Evolutionary conservation across 1,140 invertebrate genomes (phyloP).

Genomic region (Diorhabda carinulata): DNA sequence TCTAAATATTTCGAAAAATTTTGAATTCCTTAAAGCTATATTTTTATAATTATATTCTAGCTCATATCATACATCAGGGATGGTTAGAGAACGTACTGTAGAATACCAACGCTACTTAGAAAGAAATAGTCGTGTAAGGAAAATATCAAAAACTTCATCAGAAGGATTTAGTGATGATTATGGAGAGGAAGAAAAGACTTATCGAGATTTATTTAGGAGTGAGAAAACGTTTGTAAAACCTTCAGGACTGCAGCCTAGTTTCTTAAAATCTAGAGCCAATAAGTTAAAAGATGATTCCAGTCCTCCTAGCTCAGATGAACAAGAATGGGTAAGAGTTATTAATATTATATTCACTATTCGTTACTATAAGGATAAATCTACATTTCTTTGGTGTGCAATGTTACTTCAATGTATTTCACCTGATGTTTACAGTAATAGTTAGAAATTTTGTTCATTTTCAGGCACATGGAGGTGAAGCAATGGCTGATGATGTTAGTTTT

Average conservation of each 20-base stretch:
- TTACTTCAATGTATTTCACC: no score
- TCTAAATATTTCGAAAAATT: slow-evolving; percentile 1
- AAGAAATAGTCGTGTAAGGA: slow-evolving; percentile 30
- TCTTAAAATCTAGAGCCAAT: slow-evolving; percentile 33
- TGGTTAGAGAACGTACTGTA: slow-evolving; percentile 51
- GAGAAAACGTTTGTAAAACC: slow-evolving; percentile 47
- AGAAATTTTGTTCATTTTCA: slow-evolving; percentile 38
- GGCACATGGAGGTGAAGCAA: slow-evolving; percentile 60
- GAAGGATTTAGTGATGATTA: slow-evolving; percentile 53
- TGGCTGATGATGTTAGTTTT: slow-evolving; percentile 62
- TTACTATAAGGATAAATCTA: not conserved
- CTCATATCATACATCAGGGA: slow-evolving; percentile 41
- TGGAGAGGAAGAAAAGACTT: slow-evolving; percentile 54
- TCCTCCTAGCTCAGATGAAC: slow-evolving; percentile 50
- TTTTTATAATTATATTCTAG: slow-evolving; percentile 15
- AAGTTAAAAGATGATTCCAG: slow-evolving; percentile 44
- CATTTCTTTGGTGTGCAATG: not conserved
- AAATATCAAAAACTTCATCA: slow-evolving; percentile 52
- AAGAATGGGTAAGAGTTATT: slow-evolving; percentile 32
- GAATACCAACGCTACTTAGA: slow-evolving; percentile 53
- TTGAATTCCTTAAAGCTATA: not conserved
- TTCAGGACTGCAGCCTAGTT: slow-evolving; percentile 29
- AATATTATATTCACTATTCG: not conserved
- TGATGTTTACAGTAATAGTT: no score
- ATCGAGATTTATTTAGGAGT: slow-evolving; percentile 49